Evolutionary conservation across 2,797 vertebrate species (phyloP).

Genomic region (Arremon brunneinucha): DNA sequence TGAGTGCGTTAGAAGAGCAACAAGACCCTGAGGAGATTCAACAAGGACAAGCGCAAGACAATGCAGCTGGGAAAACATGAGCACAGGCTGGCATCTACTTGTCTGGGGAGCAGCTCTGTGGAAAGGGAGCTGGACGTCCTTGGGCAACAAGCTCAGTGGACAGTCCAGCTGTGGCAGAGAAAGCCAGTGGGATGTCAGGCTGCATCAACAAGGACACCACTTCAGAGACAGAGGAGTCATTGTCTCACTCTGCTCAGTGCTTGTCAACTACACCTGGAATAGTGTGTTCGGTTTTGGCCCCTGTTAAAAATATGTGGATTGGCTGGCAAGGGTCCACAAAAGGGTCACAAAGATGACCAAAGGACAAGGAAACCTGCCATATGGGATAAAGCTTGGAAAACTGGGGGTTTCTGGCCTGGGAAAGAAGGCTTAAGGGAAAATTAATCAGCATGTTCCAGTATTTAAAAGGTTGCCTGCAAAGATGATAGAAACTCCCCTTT

Average conservation of each 20-base stretch:
- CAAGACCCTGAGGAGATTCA: neutral
- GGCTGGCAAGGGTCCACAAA: neutral
- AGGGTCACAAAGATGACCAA: neutral
- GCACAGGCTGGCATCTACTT: too few relatives aligned
- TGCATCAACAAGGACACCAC: too few relatives aligned
- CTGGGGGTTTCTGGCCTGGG: neutral
- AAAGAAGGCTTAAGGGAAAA: neutral
- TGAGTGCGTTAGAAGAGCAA: neutral
- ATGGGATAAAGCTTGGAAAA: neutral
- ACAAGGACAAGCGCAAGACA: neutral
- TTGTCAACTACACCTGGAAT: neutral
- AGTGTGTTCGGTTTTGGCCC: neutral
- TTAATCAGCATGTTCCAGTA: neutral
- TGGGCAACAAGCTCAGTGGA: neutral
- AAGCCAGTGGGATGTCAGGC: neutral
- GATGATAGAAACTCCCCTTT: rapidly evolving
- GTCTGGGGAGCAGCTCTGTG: neutral
- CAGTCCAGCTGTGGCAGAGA: neutral
- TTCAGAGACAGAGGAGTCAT: neutral
- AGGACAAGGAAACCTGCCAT: neutral
- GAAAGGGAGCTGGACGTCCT: neutral
- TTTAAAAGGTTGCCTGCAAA: neutral
- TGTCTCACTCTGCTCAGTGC: too few relatives aligned
- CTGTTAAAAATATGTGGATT: neutral
- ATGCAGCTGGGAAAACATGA: neutral